These are phyloP conservation scores for Aplochiton taeniatus DNA, from an alignment of 2,797 vertebrate species.

Conservation along the genomic window DNA sequence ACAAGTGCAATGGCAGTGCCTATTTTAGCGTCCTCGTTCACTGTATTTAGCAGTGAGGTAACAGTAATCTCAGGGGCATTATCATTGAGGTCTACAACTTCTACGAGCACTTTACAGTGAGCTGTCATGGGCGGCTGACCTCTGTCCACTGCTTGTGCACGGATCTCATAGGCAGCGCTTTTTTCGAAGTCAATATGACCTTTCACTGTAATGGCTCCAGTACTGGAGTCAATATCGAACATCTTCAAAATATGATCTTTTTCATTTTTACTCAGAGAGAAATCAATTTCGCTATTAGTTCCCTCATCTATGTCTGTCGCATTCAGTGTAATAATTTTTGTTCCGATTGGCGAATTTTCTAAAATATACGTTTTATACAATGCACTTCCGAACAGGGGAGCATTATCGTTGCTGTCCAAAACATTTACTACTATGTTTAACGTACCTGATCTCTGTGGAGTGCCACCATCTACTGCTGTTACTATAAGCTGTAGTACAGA, in stretches of 20 bases:
- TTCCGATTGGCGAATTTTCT: slow-evolving; percentile 51
- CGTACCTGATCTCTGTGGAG: slow-evolving; percentile 56
- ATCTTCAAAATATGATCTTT: slow-evolving; percentile 45
- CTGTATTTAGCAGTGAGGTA: slow-evolving; percentile 49
- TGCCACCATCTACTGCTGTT: slow-evolving; percentile 71
- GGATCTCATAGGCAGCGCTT: slow-evolving; percentile 55
- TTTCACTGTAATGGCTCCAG: slow-evolving; percentile 51
- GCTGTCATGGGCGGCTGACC: slow-evolving; percentile 52
- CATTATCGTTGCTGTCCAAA: slow-evolving; percentile 68
- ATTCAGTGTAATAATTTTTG: slow-evolving; percentile 37
- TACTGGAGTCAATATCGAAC: slow-evolving; percentile 55
- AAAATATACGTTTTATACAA: slow-evolving; percentile 63
- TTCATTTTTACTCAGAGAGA: slow-evolving; percentile 50
- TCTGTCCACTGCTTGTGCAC: slow-evolving; percentile 51
- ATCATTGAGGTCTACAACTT: slow-evolving; percentile 61
- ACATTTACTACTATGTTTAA: slow-evolving; percentile 54
- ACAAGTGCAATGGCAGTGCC: slow-evolving; percentile 64
- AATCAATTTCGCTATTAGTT: slow-evolving; percentile 57
- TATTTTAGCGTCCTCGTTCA: slow-evolving; percentile 47
- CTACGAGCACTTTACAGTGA: slow-evolving; percentile 62
- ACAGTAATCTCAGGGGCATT: slow-evolving; percentile 63
- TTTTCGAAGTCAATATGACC: slow-evolving; percentile 53
- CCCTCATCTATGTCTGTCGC: slow-evolving; percentile 67
- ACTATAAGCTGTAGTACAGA: slow-evolving; percentile 52
- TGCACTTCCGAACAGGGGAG: slow-evolving; percentile 58